phyloP scores from a whole-genome alignment of 64 coral and sea anemone genomes.

The Trachythela sp. region DNA sequence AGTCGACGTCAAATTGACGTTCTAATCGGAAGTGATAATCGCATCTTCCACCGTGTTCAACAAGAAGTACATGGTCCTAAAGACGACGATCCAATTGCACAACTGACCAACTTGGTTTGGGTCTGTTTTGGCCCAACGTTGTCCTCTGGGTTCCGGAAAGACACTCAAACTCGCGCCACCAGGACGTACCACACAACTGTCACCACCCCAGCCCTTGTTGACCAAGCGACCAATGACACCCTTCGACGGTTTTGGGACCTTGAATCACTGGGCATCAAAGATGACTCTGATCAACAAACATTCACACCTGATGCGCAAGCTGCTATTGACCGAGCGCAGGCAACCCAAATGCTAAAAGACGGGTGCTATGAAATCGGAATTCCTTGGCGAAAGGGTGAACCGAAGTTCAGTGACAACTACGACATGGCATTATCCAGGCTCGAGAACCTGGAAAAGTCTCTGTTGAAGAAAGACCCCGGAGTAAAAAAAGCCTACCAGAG shows the following conservation, averaged over 20 bases:
- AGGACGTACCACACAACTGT: slow-evolving; percentile 26
- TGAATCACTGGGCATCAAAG: slow-evolving; percentile 41
- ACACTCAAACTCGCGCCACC: slow-evolving; percentile 37
- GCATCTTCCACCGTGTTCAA: slow-evolving; percentile 39
- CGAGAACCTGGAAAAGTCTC: slow-evolving; percentile 37
- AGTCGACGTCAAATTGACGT: slow-evolving; percentile 42
- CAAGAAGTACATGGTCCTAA: slow-evolving; percentile 32
- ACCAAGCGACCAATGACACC: neutral
- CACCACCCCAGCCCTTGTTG: neutral
- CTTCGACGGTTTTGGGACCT: slow-evolving; percentile 30
- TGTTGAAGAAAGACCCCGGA: neutral
- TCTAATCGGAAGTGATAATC: slow-evolving; percentile 46
- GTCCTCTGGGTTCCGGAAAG: slow-evolving; percentile 11
- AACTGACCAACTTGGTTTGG: slow-evolving; percentile 29
- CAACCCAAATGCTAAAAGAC: neutral
- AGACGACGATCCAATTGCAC: slow-evolving; percentile 25
- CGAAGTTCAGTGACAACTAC: slow-evolving; percentile 49
- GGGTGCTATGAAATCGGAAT: slow-evolving; percentile 43
- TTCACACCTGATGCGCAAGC: slow-evolving; percentile 23
- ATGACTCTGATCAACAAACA: slow-evolving; percentile 7
- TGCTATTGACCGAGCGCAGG: slow-evolving; percentile 20
- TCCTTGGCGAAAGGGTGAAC: slow-evolving; percentile 47
- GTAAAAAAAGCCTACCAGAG: slow-evolving; percentile 40
- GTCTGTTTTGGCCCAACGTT: slow-evolving; percentile 47
- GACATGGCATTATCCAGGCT: slow-evolving; percentile 2